These are phyloP conservation scores for Cataglyphis rosenhaueri DNA, from an alignment of 2,888 invertebrate species.

Conservation along the genomic window DNA sequence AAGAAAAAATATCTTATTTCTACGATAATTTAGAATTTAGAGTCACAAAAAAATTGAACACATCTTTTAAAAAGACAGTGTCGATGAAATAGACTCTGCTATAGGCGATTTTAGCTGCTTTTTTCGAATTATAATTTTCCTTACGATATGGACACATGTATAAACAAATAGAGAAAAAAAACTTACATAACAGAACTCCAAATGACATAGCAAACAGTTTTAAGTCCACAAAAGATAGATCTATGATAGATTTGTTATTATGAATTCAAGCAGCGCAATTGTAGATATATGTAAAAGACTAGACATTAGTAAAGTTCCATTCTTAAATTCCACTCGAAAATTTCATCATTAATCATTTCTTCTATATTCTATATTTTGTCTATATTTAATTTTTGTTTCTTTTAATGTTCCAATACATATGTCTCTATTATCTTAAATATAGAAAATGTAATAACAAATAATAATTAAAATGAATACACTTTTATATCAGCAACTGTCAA, in stretches of 20 bases:
- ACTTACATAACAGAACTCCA: not conserved
- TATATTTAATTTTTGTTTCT: not conserved
- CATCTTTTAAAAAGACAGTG: not conserved
- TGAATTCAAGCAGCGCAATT: not conserved
- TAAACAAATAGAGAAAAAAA: not conserved
- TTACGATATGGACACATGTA: not conserved
- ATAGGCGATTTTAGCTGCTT: not conserved
- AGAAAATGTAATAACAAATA: not conserved
- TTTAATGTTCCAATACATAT: not conserved
- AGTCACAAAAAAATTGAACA: not conserved
- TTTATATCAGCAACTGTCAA: too few relatives aligned
- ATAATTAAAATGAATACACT: not conserved
- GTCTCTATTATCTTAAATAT: not conserved
- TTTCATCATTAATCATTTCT: not conserved
- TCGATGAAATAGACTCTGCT: not conserved
- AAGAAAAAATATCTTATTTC: not conserved
- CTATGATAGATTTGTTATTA: not conserved
- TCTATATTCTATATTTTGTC: not conserved
- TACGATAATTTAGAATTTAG: not conserved
- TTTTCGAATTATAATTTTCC: not conserved
- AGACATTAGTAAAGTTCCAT: not conserved
- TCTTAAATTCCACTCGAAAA: not conserved
- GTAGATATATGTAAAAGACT: not conserved
- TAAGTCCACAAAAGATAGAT: too few relatives aligned
- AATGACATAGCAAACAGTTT: not conserved